phyloP scores from a whole-genome alignment of 2,888 invertebrate species.

The Thecophora atra region DNA sequence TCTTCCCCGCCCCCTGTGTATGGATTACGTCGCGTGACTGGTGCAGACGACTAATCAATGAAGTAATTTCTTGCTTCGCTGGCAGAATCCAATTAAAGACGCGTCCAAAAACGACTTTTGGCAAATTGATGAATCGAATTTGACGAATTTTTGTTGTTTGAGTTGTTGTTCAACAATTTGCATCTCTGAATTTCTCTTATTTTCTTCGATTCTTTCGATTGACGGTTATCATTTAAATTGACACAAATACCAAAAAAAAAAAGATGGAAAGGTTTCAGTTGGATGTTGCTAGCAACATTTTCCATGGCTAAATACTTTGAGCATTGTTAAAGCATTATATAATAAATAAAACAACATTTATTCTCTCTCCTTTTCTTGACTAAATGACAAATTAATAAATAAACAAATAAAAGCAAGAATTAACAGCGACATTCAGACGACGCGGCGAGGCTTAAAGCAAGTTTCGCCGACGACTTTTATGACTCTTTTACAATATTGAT shows the following conservation, averaged over 20 bases:
- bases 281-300: too few relatives aligned
- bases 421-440: conserved; percentile 41
- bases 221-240: background rate
- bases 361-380: background rate
- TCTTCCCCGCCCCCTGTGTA: background rate
- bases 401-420: conserved; percentile 27
- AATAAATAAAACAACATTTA: too few relatives aligned
- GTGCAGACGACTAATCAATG: conserved; percentile 41
- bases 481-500: conserved; percentile 34
- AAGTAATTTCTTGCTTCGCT: conserved; percentile 45
- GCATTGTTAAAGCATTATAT: too few relatives aligned
- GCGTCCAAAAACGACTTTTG: conserved; percentile 16
- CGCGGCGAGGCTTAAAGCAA: conserved; percentile 21
- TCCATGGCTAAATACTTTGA: too few relatives aligned
- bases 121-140: conserved; percentile 33
- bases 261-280: background rate
- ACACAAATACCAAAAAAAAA: background rate
- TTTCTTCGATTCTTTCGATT: background rate
- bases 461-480: conserved; percentile 22
- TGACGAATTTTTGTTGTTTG: conserved; percentile 2
- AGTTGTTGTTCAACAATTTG: conserved; percentile 21
- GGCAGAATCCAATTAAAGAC: conserved; percentile 42
- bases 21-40: conserved; percentile 35
- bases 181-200: background rate
- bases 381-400: background rate